Evolutionary conservation across 2,113 vertebrate species (phyloP), one percentile per base, ranked within the genome.

Genomic region (Tupaia tana): DNA sequence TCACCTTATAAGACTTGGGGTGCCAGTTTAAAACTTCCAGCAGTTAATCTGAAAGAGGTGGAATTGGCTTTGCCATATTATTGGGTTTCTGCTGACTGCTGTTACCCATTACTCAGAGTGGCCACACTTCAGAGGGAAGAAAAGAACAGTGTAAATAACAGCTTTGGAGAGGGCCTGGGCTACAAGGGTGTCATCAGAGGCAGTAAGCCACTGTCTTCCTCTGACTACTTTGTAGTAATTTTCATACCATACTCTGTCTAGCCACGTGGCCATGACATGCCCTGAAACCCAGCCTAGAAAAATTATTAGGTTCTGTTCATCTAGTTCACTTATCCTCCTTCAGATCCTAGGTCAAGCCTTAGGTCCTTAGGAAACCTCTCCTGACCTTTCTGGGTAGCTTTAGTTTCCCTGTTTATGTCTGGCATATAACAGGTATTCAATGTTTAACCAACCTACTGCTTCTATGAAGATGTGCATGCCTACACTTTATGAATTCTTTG

Each of bases 11-110:
- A 31, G 27, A 70, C 24, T 11, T 0, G 2, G 52, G 12, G 18
- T 61, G 3, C 9, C 4, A 27, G 15, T 71, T 71, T 43, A 22
- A 88, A 86, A 82, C n/a, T 54, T 56, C 52, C 59, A 27, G 81
- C 12, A 89, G 74, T 69, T 90, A 12, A 34, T 74, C 70, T 90
- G 77, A 73, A 87, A 34, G 82, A 79, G 85, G 54, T 4, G 11
- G 69, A 64, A 31, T 10, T 77, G 77, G 22, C n/a, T 81, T 81
- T n/a, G 31, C 64, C 52, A 29, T 86, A 80, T 61, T 59, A 9
- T 29, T 25, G 64, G 74, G 54, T 80, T 91, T 43, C 24, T 79
- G 9, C 56, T 79, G 73, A 74, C 70, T 16, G 25, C 52, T 64
- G 16, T n/a, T 71, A 66, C 70, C 79, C 61, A 70, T 61, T 19